These are phyloP conservation scores for Chinchilla lanigera DNA, from an alignment of 2,113 vertebrate genomes.

Conservation along the genomic window DNA sequence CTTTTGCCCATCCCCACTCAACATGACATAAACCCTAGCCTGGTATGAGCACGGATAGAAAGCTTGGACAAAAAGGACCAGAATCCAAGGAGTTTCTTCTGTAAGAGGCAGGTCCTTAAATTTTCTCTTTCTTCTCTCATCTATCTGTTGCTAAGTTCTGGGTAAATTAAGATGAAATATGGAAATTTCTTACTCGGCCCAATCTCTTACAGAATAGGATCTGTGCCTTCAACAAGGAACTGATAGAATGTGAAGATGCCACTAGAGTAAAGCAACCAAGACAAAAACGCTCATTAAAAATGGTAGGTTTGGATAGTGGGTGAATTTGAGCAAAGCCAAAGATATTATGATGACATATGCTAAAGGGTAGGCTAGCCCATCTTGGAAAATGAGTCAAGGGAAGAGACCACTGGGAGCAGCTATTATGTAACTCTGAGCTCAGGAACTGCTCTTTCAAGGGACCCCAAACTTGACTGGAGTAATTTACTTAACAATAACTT, in stretches of 20 bases:
- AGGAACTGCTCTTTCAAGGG: background rate
- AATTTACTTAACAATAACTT: background rate
- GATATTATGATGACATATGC: background rate
- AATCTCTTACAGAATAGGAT: background rate
- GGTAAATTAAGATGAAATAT: background rate
- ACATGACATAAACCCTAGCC: background rate
- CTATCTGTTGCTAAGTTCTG: background rate
- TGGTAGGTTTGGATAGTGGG: background rate
- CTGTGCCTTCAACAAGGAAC: too few relatives aligned
- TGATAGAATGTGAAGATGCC: background rate
- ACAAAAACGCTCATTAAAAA: background rate
- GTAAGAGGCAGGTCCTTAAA: background rate
- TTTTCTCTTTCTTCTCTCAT: background rate
- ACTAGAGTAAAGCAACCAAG: too few relatives aligned
- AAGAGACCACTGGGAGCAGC: background rate
- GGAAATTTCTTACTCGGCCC: background rate
- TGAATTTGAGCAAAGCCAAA: background rate
- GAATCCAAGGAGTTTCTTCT: background rate
- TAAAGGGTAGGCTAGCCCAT: background rate
- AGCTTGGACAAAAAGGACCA: background rate
- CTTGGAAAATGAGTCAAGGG: background rate
- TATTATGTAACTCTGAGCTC: background rate
- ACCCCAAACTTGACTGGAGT: background rate
- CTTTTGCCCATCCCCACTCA: background rate
- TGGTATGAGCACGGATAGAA: background rate